Percentiles rank a stretch among this genome's conserved stretches.
These are phyloP conservation scores for Fringilla coelebs DNA, from an alignment of 2,797 vertebrate genomes.

Conservation along the genomic window DNA sequence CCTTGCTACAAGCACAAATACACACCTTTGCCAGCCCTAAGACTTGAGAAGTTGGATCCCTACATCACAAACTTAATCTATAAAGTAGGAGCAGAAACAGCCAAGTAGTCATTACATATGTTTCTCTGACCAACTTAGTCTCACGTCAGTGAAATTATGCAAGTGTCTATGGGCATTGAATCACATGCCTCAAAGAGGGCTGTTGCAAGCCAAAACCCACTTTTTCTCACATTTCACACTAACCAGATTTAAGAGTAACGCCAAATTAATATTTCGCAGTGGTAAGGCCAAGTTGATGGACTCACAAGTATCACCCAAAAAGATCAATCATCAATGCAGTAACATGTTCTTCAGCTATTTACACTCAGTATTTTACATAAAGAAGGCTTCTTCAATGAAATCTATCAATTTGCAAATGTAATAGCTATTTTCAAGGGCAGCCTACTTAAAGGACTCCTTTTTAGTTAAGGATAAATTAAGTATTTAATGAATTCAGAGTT, in stretches of 20 bases:
- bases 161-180: neutral
- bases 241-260: neutral
- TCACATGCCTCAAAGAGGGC: neutral
- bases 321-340: neutral
- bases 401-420: neutral
- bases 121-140: neutral
- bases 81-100: neutral
- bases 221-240: neutral
- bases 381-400: neutral
- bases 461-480: neutral
- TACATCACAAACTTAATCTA: neutral
- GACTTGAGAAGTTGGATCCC: neutral
- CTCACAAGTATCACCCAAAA: neutral
- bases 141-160: neutral
- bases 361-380: neutral
- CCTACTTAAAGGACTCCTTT: neutral
- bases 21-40: neutral
- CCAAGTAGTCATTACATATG: neutral
- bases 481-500: neutral
- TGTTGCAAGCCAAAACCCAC: neutral
- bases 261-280: neutral
- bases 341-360: neutral
- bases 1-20: neutral
- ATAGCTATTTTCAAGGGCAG: neutral
- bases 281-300: neutral